Evolutionary conservation across 2,113 vertebrate species (phyloP).

Genomic region (Callorhinus ursinus): DNA sequence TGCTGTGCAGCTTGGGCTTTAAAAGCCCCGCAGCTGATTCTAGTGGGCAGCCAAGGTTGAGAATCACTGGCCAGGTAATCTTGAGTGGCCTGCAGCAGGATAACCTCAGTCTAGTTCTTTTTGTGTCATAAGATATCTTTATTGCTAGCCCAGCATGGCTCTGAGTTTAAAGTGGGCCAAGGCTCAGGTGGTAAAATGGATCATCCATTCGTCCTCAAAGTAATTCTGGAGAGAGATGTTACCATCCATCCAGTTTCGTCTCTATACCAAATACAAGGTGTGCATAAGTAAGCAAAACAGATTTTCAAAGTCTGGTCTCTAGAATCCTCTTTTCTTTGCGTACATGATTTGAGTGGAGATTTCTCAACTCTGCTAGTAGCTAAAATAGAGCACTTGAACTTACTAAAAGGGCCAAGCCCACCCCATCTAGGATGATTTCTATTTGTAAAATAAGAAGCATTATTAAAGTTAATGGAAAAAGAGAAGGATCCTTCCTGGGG

Average conservation of each 20-base stretch:
- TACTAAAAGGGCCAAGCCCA: conserved; percentile 11
- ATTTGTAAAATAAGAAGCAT: neutral
- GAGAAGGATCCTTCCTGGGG: neutral
- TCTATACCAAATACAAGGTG: conserved; percentile 12
- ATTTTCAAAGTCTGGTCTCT: neutral
- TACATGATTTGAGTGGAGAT: conserved; percentile 23
- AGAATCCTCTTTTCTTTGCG: conserved; percentile 30
- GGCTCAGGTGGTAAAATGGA: neutral
- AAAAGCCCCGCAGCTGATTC: neutral
- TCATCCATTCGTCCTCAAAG: neutral
- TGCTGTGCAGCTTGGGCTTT: neutral
- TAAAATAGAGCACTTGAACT: conserved; percentile 30
- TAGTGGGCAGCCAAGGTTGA: neutral
- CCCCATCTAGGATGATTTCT: neutral
- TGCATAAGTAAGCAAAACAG: neutral
- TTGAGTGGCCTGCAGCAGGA: neutral
- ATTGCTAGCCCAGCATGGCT: neutral
- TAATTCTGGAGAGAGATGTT: neutral
- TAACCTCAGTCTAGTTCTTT: neutral
- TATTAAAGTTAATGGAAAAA: neutral
- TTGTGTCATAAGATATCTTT: neutral
- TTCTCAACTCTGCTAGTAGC: neutral
- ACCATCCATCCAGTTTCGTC: neutral
- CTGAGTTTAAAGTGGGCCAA: neutral
- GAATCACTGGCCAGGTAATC: neutral